These are phyloP conservation scores for Nixonia krombeini DNA, from an alignment of 1,140 invertebrate species.

Conservation along the genomic window DNA sequence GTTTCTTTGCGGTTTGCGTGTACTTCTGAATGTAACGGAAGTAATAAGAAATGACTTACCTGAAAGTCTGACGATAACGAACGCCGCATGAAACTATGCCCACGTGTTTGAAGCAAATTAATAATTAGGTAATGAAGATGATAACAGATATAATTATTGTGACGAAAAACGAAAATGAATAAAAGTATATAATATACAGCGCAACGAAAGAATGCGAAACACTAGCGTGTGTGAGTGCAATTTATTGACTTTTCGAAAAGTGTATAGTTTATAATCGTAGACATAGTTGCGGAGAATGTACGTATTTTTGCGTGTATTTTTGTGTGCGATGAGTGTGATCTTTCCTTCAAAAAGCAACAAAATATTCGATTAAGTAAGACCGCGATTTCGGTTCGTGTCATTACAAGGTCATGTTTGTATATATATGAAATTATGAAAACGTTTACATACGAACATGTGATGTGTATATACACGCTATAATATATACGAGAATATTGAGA, in stretches of 20 bases:
- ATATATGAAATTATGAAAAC: conserved; percentile 59
- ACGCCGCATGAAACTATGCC: background rate
- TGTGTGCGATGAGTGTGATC: conserved; percentile 29
- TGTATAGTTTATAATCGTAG: conserved; percentile 36
- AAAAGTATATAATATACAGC: background rate
- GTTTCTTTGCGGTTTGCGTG: background rate
- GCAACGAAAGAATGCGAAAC: background rate
- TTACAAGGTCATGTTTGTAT: conserved; percentile 61
- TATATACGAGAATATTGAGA: conserved; percentile 65
- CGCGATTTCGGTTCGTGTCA: conserved; percentile 54
- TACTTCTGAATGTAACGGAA: background rate
- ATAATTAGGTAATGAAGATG: conserved; percentile 1
- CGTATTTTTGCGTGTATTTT: conserved; percentile 29
- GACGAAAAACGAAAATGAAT: conserved; percentile 2
- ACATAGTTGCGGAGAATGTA: conserved; percentile 32
- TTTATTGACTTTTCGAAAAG: conserved; percentile 26
- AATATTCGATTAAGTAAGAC: conserved; percentile 19
- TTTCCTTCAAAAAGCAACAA: conserved; percentile 26
- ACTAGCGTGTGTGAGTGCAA: conserved; percentile 21
- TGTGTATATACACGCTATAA: conserved; percentile 61
- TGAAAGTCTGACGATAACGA: background rate
- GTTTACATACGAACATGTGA: conserved; percentile 59
- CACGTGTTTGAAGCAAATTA: background rate
- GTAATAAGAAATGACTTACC: background rate
- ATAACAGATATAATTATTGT: conserved; percentile 2